Conservation (phyloP, 2,797 vertebrate species). For the Hipposideros larvatus region DNA sequence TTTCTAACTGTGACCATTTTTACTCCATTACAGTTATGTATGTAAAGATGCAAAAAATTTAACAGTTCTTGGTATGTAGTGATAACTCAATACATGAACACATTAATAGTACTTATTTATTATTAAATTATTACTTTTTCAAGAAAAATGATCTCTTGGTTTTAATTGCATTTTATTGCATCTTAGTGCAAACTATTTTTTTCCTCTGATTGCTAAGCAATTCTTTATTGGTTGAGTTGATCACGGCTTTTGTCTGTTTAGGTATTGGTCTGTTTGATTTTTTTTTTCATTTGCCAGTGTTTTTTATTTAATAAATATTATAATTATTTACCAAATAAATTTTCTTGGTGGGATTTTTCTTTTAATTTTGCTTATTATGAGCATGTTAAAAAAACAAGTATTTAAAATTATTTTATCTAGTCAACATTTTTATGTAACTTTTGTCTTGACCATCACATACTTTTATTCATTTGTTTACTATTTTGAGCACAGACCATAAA, state of each 20-base stretch:
- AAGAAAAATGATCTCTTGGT: neutral
- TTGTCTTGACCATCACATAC: neutral
- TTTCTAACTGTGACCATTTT: neutral
- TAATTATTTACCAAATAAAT: neutral
- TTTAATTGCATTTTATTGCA: neutral
- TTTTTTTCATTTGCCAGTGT: neutral
- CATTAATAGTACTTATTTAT: neutral
- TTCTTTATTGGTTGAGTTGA: neutral
- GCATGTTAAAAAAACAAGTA: neutral
- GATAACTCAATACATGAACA: neutral
- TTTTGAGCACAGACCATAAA: neutral
- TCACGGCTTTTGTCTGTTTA: neutral
- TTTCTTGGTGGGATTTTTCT: neutral
- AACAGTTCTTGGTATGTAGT: neutral
- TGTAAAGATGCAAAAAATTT: neutral
- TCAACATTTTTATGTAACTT: neutral
- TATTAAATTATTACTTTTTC: neutral
- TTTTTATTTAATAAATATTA: neutral
- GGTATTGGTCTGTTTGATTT: neutral
- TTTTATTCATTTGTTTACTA: neutral
- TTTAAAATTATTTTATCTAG: neutral
- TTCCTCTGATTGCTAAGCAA: neutral
- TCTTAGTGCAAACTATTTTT: neutral
- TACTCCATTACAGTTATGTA: neutral
- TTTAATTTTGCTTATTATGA: neutral